Evolutionary conservation across 1,140 invertebrate genomes (phyloP), one percentile per base, ranked within the genome.

Genomic region (Drosophila pruinosa): DNA sequence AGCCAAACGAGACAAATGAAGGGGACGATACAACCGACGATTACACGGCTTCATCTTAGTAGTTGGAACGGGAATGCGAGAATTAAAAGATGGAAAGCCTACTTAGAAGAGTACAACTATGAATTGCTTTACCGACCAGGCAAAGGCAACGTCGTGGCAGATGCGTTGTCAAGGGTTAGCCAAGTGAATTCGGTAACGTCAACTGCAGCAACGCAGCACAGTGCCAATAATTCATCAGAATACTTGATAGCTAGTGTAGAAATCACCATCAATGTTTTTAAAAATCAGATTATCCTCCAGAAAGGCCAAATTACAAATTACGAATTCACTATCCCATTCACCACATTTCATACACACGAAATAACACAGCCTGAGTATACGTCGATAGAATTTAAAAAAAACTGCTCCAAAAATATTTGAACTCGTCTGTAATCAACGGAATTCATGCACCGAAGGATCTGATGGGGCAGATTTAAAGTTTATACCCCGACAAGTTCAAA

Each of bases 401-500:
- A 15, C 4, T 45, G 15, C 2, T 38, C 31, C 2, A 10, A 31
- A 67, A 58, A 62, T 36, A 48, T 17, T 45, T 74, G 0, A 61
- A 71, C 19, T 56, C 61, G 19, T 47, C 28, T 2, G 41, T 59
- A n/a, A 62, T 71, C n/a, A 67, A 74, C 31, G 56, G 28, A 36
- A 63, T 71, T 2, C 38, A 54, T 54, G 59, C 54, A 6, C 3
- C 50, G 0, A 63, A 75, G 54, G 22, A 31, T 8, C 12, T 70
- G 14, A 72, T 69, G 50, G 28, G 41, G 2, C 24, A 58, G 31
- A 61, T 77, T 8, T 50, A 73, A 24, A 1, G 36, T 45, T 6
- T 77, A 5, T 73, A 77, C 34, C 43, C 28, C 10, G 1, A n/a
- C 28, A 43, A 75, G 47, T 78, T 72, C 12, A 36, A 10, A 17